Evolutionary conservation across 2,888 invertebrate genomes (phyloP).

Genomic region (Cerastoderma edule): DNA sequence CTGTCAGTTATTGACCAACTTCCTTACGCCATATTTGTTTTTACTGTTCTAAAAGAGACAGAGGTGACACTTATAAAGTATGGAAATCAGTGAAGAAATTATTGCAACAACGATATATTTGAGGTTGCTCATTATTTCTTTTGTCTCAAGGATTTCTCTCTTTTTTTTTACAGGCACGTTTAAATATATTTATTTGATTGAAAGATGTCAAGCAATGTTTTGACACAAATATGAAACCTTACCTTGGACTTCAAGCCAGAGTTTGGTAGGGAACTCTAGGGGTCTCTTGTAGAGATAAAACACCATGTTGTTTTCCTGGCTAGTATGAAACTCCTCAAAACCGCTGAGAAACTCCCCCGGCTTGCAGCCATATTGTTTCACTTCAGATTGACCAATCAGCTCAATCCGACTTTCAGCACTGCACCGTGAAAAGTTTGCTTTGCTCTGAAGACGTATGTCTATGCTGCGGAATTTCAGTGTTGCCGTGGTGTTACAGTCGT

Average conservation of each 20-base stretch:
- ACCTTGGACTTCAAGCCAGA: slow-evolving; percentile 66
- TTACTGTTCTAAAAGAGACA: no score
- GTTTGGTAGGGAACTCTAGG: slow-evolving; percentile 55
- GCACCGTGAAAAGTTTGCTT: slow-evolving; percentile 55
- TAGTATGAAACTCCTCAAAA: slow-evolving; percentile 43
- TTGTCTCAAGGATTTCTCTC: no score
- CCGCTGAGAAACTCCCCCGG: slow-evolving; percentile 44
- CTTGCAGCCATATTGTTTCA: slow-evolving; percentile 37
- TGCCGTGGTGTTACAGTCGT: slow-evolving; percentile 62
- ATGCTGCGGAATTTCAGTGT: slow-evolving; percentile 55
- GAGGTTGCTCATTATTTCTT: no score
- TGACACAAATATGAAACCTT: slow-evolving; percentile 3
- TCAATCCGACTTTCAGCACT: slow-evolving; percentile 52
- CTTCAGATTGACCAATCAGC: slow-evolving; percentile 49
- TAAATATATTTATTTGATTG: no score
- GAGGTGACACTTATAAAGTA: no score
- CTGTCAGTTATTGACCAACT: no score
- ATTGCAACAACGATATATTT: no score
- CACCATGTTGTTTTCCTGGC: slow-evolving; percentile 45
- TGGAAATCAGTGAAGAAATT: no score
- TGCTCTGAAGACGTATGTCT: slow-evolving; percentile 60
- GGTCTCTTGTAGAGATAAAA: slow-evolving; percentile 61
- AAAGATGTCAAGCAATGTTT: no score
- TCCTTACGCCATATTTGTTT: no score
- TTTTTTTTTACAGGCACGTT: no score